These are phyloP conservation scores for Agriopis marginaria DNA, from an alignment of 2,888 invertebrate genomes.

Conservation along the genomic window DNA sequence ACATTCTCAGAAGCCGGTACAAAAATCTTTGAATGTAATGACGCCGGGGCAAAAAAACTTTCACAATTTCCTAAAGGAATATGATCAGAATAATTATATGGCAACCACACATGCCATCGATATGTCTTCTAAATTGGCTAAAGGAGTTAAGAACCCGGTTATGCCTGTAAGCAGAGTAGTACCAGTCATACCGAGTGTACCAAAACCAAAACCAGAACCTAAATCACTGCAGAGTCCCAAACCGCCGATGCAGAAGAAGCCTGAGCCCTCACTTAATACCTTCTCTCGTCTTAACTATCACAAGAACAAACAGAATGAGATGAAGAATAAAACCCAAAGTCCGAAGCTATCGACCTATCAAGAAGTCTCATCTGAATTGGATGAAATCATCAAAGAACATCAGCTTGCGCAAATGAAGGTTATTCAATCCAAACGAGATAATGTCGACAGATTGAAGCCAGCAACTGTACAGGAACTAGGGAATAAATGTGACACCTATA, in stretches of 20 bases:
- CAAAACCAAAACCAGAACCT: constrained; percentile 50
- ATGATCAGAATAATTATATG: constrained; percentile 35
- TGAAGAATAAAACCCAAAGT: constrained; percentile 53
- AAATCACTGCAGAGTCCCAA: constrained; percentile 64
- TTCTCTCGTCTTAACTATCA: constrained; percentile 79
- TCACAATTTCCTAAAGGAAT: constrained; percentile 66
- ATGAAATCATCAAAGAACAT: constrained; percentile 42
- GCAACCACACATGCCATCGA: constrained; percentile 7
- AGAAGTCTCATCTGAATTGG: constrained; percentile 37
- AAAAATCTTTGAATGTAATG: constrained; percentile 20
- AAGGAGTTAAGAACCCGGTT: constrained; percentile 2
- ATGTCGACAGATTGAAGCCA: background rate
- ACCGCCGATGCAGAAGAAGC: constrained; percentile 62
- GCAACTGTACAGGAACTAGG: background rate
- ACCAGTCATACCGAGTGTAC: constrained; percentile 47
- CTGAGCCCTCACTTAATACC: constrained; percentile 71
- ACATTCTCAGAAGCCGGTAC: constrained; percentile 8
- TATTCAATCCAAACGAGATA: constrained; percentile 23
- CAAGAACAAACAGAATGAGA: constrained; percentile 70
- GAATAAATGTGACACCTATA: background rate
- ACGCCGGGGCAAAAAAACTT: constrained; percentile 50
- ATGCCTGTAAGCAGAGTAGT: constrained; percentile 48
- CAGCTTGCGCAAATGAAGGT: constrained; percentile 26
- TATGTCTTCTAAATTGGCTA: constrained; percentile 18
- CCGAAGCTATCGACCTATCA: constrained; percentile 37